phyloP scores from a whole-genome alignment of 2,888 invertebrate species.

The Esperia sulphurella region DNA sequence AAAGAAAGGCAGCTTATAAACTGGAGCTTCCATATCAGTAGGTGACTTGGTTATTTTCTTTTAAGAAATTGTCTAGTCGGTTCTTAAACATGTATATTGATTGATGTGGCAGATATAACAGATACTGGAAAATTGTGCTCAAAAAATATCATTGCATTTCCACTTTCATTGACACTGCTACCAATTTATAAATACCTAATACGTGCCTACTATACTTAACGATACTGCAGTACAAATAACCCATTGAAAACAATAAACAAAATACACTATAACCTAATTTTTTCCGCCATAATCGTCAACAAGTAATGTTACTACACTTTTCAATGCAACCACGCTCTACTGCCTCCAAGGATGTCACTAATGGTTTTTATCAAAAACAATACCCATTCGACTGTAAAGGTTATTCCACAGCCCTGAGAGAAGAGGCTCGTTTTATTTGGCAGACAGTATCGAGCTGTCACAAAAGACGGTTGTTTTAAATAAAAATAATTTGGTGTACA shows the following conservation, averaged over 20 bases:
- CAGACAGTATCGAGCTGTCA: slow-evolving; percentile 24
- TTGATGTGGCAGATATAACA: too few species aligned
- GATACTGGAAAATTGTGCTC: not conserved
- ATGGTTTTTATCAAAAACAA: slow-evolving; percentile 47
- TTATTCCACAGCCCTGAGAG: slow-evolving; percentile 32
- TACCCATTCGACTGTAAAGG: slow-evolving; percentile 45
- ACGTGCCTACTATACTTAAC: not conserved
- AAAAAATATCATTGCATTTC: too few species aligned
- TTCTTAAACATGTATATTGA: too few species aligned
- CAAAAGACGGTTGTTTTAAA: slow-evolving; percentile 21
- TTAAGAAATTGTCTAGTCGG: too few species aligned
- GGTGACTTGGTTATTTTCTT: too few species aligned
- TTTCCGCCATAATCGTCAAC: slow-evolving; percentile 3
- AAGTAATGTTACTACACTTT: slow-evolving; percentile 12
- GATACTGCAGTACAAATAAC: not conserved
- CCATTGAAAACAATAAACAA: slow-evolving; percentile 1
- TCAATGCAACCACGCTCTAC: slow-evolving; percentile 36
- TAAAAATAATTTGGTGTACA: slow-evolving; percentile 12
- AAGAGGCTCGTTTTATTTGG: slow-evolving; percentile 7
- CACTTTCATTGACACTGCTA: too few species aligned
- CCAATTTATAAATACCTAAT: too few species aligned
- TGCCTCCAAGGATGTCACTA: slow-evolving; percentile 63
- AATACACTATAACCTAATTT: slow-evolving; percentile 3
- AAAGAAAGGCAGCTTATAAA: too few species aligned
- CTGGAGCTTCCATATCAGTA: too few species aligned